These are phyloP conservation scores for Spisula solida DNA, from an alignment of 2,888 invertebrate genomes.

Conservation along the genomic window DNA sequence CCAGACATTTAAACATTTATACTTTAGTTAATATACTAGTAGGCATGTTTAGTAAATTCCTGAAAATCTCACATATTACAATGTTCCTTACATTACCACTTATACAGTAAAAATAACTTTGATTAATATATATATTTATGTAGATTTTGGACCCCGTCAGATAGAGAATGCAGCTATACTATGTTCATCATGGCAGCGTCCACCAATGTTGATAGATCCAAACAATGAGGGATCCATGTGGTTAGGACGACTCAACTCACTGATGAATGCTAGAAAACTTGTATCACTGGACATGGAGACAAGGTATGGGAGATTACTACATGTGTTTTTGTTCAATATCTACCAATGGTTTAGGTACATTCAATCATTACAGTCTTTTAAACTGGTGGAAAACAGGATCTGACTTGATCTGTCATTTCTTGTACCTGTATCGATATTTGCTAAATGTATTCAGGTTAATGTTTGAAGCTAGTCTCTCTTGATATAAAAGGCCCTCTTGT, in stretches of 20 bases:
- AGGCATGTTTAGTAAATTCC: no score
- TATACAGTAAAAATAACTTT: not conserved
- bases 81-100: no score
- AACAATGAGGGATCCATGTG: slow-evolving; percentile 83
- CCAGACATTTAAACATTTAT: no score
- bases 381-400: not conserved
- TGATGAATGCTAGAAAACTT: slow-evolving; percentile 78
- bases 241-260: slow-evolving; percentile 80
- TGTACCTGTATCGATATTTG: not conserved
- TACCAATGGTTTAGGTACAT: not conserved
- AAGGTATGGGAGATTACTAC: slow-evolving; percentile 73
- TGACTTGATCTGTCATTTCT: not conserved
- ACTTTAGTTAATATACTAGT: no score
- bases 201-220: slow-evolving; percentile 86
- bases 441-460: no score
- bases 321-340: not conserved
- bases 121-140: not conserved
- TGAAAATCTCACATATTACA: no score
- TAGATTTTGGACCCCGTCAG: slow-evolving; percentile 85
- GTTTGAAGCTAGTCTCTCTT: no score
- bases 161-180: slow-evolving; percentile 87
- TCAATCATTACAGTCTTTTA: not conserved
- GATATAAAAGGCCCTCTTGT: no score
- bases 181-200: slow-evolving; percentile 85
- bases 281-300: slow-evolving; percentile 85